Percentiles rank a stretch among this genome's conserved stretches.
Conservation (phyloP, 23 tunicate genomes). For the Halocynthia roretzi region DNA sequence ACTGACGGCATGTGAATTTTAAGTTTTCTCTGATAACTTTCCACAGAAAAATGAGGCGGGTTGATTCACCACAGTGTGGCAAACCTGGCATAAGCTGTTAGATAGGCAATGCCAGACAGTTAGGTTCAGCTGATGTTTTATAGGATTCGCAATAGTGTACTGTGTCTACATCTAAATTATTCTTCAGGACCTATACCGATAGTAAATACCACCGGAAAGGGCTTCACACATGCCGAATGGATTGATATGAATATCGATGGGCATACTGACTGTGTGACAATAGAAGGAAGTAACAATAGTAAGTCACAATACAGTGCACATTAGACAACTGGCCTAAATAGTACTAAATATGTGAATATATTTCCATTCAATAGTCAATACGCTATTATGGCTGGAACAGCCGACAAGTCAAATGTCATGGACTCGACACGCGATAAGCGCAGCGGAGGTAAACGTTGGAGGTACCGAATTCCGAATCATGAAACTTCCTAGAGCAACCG, state of each 20-base stretch:
- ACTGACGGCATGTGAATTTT: no score
- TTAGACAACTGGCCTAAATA: not conserved
- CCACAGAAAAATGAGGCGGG: no score
- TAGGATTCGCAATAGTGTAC: not conserved
- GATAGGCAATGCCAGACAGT: not conserved
- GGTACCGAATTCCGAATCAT: slow-evolving; percentile 76
- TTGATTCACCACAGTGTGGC: not conserved
- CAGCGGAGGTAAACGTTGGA: slow-evolving; percentile 50
- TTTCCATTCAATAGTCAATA: slow-evolving; percentile 31
- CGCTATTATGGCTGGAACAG: slow-evolving; percentile 80
- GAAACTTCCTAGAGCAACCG: slow-evolving; percentile 16
- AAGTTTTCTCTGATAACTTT: no score
- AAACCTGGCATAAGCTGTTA: not conserved
- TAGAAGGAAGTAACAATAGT: slow-evolving; percentile 48
- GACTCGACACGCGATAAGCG: slow-evolving; percentile 44
- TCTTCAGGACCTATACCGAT: slow-evolving; percentile 64
- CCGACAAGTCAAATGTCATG: slow-evolving; percentile 54
- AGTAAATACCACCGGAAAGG: slow-evolving; percentile 31
- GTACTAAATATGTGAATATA: not conserved
- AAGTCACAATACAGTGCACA: slow-evolving; percentile 13
- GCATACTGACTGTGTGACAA: slow-evolving; percentile 66
- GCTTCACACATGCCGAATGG: slow-evolving; percentile 89
- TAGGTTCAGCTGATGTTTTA: not conserved
- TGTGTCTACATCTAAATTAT: not conserved
- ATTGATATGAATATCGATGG: slow-evolving; percentile 90